Evolutionary conservation across 1,140 invertebrate genomes (phyloP).

Genomic region (Mya arenaria): DNA sequence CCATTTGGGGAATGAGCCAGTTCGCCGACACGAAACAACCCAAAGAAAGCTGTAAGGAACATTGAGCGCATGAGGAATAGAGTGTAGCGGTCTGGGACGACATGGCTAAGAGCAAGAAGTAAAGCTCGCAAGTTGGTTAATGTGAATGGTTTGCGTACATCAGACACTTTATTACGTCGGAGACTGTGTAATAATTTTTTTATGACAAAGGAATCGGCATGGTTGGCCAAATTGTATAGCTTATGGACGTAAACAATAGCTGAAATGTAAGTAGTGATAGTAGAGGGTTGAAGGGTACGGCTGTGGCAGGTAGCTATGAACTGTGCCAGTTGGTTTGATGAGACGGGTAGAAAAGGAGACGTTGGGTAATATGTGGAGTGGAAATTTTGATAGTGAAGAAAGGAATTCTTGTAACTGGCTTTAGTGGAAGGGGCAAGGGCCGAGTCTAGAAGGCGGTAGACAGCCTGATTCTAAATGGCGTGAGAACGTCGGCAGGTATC

Average conservation of each 20-base stretch:
- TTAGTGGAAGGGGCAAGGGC: constrained; percentile 29
- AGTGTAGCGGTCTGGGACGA: neutral
- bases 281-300: neutral
- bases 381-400: neutral
- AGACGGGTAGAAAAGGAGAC: neutral
- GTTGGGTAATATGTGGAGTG: constrained; percentile 3
- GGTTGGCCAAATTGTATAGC: neutral
- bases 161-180: neutral
- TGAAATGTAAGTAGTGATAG: neutral
- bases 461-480: neutral
- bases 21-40: constrained; percentile 9
- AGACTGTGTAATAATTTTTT: neutral
- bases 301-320: constrained; percentile 1
- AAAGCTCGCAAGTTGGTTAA: neutral
- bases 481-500: constrained; percentile 15
- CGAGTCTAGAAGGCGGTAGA: neutral
- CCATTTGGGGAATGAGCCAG: neutral
- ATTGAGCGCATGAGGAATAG: neutral
- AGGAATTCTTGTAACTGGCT: constrained; percentile 22
- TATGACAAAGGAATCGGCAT: constrained; percentile 1
- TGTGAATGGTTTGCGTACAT: neutral
- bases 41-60: constrained; percentile 14
- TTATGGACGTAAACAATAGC: constrained; percentile 13
- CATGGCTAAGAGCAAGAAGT: neutral
- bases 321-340: neutral